Evolutionary conservation across 2,888 invertebrate species (phyloP).

Genomic region (Mimachlamys varia): DNA sequence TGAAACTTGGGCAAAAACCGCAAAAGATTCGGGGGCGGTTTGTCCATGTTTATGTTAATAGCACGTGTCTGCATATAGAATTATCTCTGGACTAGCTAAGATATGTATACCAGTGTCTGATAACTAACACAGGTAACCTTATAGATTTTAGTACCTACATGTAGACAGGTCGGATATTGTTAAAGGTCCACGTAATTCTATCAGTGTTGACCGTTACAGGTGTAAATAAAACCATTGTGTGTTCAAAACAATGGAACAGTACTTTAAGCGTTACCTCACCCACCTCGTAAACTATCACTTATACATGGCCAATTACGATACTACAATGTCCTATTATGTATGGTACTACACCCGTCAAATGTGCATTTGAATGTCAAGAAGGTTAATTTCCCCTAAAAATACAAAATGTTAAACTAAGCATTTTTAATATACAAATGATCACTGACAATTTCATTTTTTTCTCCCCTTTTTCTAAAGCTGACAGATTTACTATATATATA

Average conservation of each 20-base stretch:
- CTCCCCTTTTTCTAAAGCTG: too few species aligned
- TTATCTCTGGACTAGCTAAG: neutral
- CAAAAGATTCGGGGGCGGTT: neutral
- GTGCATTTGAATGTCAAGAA: neutral
- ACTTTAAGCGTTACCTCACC: neutral
- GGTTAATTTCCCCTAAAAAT: neutral
- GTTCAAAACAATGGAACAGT: neutral
- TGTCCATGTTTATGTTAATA: neutral
- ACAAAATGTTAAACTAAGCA: neutral
- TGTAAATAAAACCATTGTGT: slow-evolving; percentile 6
- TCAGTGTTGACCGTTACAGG: neutral
- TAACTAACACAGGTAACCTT: neutral
- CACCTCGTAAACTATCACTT: neutral
- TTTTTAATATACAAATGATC: neutral
- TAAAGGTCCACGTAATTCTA: neutral
- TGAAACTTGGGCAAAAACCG: neutral
- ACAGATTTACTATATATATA: too few species aligned
- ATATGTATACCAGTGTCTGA: neutral
- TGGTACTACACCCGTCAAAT: neutral
- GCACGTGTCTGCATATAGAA: neutral
- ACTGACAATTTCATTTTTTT: too few species aligned
- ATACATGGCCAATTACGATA: neutral
- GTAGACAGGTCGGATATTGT: neutral
- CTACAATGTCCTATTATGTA: slow-evolving; percentile 1
- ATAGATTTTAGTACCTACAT: neutral